These are phyloP conservation scores for Tipula lateralis DNA, from an alignment of 2,888 invertebrate species.

Conservation along the genomic window DNA sequence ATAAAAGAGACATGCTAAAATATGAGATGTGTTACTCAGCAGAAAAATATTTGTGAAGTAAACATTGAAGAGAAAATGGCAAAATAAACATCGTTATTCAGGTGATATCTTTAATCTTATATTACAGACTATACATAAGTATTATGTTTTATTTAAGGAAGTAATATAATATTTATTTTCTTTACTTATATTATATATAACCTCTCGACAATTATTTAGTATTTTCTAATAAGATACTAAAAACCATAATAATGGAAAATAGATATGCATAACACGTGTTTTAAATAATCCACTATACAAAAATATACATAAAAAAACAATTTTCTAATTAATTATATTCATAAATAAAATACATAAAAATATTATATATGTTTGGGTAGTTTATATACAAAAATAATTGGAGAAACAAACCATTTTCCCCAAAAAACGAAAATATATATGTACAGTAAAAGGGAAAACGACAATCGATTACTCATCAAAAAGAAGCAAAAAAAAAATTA, in stretches of 20 bases:
- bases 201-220: background rate
- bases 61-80: too few species aligned
- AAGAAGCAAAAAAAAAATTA: conserved; percentile 5
- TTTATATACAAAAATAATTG: background rate
- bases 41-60: too few species aligned
- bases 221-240: background rate
- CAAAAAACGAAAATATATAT: background rate
- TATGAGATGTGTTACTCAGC: too few species aligned
- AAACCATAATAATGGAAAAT: background rate
- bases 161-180: background rate
- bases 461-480: conserved; percentile 29
- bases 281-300: background rate
- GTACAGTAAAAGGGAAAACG: conserved; percentile 26
- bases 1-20: too few species aligned
- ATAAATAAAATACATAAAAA: background rate
- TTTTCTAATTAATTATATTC: background rate
- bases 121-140: background rate
- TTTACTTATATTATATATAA: background rate
- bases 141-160: background rate
- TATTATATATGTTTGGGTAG: background rate
- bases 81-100: background rate
- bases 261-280: background rate
- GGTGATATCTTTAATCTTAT: background rate
- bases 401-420: conserved; percentile 11
- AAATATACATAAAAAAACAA: background rate